phyloP scores from a whole-genome alignment of 2,888 invertebrate genomes.

The Drosophila koepferae region DNA sequence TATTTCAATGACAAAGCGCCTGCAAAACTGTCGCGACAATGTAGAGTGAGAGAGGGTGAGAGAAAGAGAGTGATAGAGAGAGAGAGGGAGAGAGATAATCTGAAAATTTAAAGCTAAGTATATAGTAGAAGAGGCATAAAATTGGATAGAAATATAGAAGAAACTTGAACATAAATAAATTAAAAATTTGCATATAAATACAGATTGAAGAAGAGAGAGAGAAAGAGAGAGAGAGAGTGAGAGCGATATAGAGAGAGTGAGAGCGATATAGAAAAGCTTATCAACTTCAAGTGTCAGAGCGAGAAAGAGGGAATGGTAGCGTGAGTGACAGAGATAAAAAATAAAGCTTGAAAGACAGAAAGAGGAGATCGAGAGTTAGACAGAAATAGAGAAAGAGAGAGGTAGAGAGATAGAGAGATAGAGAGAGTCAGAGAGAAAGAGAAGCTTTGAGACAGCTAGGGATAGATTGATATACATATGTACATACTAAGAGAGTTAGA shows the following conservation, averaged over 20 bases:
- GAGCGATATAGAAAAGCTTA: too few species aligned
- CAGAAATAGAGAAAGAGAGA: not conserved
- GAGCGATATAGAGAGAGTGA: too few species aligned
- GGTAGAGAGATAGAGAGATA: too few species aligned
- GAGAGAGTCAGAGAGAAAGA: not conserved
- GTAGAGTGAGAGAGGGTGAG: not conserved
- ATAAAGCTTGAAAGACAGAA: not conserved
- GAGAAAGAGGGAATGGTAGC: not conserved
- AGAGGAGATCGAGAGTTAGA: not conserved
- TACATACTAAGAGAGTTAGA: not conserved
- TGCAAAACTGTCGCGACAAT: constrained; percentile 15
- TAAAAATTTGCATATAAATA: not conserved
- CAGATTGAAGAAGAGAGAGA: not conserved
- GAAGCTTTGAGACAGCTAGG: not conserved
- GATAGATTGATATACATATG: not conserved
- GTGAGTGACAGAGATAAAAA: too few species aligned
- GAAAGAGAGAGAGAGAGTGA: too few species aligned
- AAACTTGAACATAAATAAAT: not conserved
- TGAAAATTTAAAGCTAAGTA: too few species aligned
- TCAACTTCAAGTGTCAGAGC: not conserved
- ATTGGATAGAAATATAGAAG: not conserved
- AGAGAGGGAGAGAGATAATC: not conserved
- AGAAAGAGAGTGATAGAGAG: not conserved
- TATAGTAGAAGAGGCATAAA: not conserved
- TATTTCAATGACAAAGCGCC: constrained; percentile 37